These are phyloP conservation scores for Brassicogethes aeneus DNA, from an alignment of 2,888 invertebrate species.

Conservation along the genomic window DNA sequence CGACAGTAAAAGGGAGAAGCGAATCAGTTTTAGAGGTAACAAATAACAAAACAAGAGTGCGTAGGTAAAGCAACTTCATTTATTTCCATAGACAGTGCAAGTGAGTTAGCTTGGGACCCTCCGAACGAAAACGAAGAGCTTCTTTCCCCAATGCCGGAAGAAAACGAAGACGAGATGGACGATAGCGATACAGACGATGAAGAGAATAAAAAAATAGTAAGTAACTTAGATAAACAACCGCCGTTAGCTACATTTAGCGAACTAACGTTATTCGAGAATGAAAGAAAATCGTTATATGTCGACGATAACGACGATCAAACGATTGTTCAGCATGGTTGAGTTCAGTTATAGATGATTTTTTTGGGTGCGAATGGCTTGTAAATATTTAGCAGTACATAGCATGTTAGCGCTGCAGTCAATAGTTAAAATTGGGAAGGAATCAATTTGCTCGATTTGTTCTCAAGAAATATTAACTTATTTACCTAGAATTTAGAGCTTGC, in stretches of 20 bases:
- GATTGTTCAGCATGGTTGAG: too few species aligned
- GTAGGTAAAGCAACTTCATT: neutral
- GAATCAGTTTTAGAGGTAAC: conserved; percentile 52
- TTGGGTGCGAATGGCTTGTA: too few species aligned
- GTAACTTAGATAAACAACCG: conserved; percentile 40
- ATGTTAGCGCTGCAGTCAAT: too few species aligned
- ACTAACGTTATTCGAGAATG: conserved; percentile 36
- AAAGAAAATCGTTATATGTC: conserved; percentile 15
- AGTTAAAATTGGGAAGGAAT: too few species aligned
- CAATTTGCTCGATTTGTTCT: too few species aligned
- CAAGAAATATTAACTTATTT: too few species aligned
- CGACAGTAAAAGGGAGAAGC: conserved; percentile 36
- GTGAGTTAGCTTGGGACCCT: conserved; percentile 50
- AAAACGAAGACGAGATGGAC: conserved; percentile 33
- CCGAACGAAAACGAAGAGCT: conserved; percentile 44
- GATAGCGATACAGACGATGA: conserved; percentile 24
- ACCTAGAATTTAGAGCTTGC: too few species aligned
- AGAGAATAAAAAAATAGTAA: conserved; percentile 38
- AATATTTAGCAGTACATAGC: too few species aligned
- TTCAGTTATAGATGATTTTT: too few species aligned
- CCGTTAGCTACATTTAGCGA: conserved; percentile 48
- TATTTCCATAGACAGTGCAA: conserved; percentile 40
- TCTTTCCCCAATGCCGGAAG: conserved; percentile 34
- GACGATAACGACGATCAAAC: conserved; percentile 7
- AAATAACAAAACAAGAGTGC: neutral